phyloP scores from a whole-genome alignment of 2,797 vertebrate species.

The Balearica regulorum region DNA sequence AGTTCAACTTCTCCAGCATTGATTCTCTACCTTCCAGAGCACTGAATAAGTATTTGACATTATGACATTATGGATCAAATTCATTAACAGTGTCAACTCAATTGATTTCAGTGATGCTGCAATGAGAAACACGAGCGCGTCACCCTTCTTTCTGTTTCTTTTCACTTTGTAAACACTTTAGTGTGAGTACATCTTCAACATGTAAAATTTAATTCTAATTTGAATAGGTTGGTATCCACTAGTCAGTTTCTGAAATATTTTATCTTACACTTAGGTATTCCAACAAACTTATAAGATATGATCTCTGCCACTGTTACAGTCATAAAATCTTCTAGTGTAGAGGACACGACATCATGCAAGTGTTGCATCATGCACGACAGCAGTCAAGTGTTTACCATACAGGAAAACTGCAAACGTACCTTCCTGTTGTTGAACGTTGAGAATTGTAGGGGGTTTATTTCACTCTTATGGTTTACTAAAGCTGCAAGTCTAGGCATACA shows the following conservation, averaged over 20 bases:
- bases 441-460: neutral
- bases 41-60: constrained; percentile 8
- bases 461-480: neutral
- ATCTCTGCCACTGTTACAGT: neutral
- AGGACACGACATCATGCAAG: neutral
- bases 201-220: neutral
- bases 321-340: neutral
- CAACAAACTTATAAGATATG: neutral
- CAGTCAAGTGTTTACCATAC: neutral
- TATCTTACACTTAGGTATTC: neutral
- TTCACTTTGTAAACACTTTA: neutral
- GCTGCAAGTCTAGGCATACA: neutral
- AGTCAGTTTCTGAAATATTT: neutral
- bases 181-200: neutral
- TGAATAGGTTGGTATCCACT: neutral
- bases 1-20: neutral
- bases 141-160: neutral
- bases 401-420: neutral
- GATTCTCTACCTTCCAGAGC: constrained; percentile 2
- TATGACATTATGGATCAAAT: constrained; percentile 43
- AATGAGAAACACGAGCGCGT: neutral
- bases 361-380: too few relatives aligned
- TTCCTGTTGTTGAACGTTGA: neutral
- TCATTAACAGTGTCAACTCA: neutral
- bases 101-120: constrained; percentile 11